Base-by-base conservation (phyloP, 2,888 invertebrate genomes). In the Sipunculus nudus region DNA sequence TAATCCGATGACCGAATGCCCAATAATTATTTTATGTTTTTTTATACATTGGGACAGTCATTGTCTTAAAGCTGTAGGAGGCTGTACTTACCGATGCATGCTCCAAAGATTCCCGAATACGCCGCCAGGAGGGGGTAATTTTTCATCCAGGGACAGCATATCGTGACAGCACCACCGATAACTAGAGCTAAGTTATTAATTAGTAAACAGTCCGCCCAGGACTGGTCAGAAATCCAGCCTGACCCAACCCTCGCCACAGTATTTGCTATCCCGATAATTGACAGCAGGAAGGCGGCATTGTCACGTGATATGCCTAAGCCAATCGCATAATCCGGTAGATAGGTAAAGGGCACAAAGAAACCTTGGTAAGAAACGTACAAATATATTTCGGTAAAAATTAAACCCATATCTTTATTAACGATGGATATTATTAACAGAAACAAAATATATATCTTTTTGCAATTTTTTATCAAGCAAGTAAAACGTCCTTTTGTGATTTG, bases 271-370 rank as follows among this genome's bases (percentile, higher is more conserved):
- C 96, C 96, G 75, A 96, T 93, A 3, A 91, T 87, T 0, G 94
- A 90, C 16, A 96, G 87, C 58, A 96, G 85, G 78, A 89, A 88
- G 6, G 90, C 87, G 0, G 90, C 88, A 0, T 86, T 82, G 0
- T 57, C 60, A 28, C 53, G n/a, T 10, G 47, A 35, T 21, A 81
- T 68, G 5, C 75, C 73, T 31, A 71, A 52, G 26, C 67, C 63
- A 8, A 61, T 54, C 13, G 78, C 75, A 46, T 73, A 50, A 41
- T 65, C 73, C 10, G 78, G 78, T 59, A 93, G 86, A 75, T 90
- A 97, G 84, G 91, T 88, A 82, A 93, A 96, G 0, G 97, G 97
- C 3, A 96, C 92, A 81, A 95, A 97, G 86, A 96, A 95, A 67
- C 96, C 96, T 87, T 93, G 88, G n/a, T n/a, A n/a, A n/a, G n/a